A percentile compares a stretch with the other conserved stretches of the same genome.
These are phyloP conservation scores for Pocillopora grandis DNA, from an alignment of 92 coral and sea anemone genomes.

Conservation along the genomic window DNA sequence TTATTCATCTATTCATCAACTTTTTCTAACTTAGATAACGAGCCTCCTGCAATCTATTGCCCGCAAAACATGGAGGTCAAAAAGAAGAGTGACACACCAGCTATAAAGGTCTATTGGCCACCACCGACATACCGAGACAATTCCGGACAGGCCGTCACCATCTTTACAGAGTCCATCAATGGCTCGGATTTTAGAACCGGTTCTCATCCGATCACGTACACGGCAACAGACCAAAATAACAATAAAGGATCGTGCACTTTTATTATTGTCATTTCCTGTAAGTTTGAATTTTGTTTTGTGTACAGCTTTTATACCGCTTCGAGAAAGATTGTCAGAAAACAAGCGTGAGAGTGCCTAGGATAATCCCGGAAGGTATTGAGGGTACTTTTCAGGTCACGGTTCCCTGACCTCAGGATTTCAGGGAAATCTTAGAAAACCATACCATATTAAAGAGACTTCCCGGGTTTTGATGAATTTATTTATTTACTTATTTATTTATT, in stretches of 20 bases:
- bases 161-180: slow-evolving; percentile 69
- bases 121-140: slow-evolving; percentile 82
- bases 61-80: slow-evolving; percentile 73
- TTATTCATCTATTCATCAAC: background rate
- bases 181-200: slow-evolving; percentile 73
- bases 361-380: too few relatives aligned
- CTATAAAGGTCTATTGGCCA: slow-evolving; percentile 66
- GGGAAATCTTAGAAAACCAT: too few relatives aligned
- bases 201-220: slow-evolving; percentile 62
- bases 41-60: slow-evolving; percentile 75
- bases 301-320: background rate
- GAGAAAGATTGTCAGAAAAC: too few relatives aligned
- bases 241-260: slow-evolving; percentile 70
- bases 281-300: slow-evolving; percentile 2
- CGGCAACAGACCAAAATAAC: slow-evolving; percentile 72
- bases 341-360: too few relatives aligned
- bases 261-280: slow-evolving; percentile 71
- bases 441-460: too few relatives aligned
- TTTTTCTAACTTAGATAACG: slow-evolving; percentile 62
- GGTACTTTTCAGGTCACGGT: too few relatives aligned
- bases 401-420: too few relatives aligned
- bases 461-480: too few relatives aligned
- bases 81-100: slow-evolving; percentile 22
- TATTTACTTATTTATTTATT: too few relatives aligned
- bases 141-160: slow-evolving; percentile 61